Base-by-base conservation (phyloP, 2,797 vertebrate genomes). In the Melanogrammus aeglefinus region DNA sequence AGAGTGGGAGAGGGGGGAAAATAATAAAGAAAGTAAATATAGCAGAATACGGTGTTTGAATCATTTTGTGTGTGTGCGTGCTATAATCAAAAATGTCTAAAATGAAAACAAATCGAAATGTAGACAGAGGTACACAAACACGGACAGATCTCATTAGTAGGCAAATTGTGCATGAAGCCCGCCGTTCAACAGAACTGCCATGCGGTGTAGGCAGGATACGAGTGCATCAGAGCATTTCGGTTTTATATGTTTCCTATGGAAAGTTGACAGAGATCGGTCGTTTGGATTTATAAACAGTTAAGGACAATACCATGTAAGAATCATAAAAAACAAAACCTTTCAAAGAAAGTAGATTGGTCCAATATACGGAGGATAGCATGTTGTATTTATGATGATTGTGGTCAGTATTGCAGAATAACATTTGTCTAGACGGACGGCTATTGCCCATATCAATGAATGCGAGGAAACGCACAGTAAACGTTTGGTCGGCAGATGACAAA, bases 101-200 rank as follows among this genome's bases (percentile, higher is more conserved):
- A 66, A 66, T 10, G n/a, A 66, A 27, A 66, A 66, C n/a, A 27
- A 9, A 63, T 63, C 6, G 5, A 63, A 63, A 63, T n/a, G 57
- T 63, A 24, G 63, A 69, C 24, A 63, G 57, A 63, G 57, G 6
- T 36, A 72, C 41, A 76, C 47, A 78, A 29, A 74, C 31, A 84
- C 36, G 76, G 14, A 79, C 29, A 74, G 29, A 70, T 47, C 69
- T 16, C 66, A 51, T 39, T 75, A 57, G 73, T 78, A 1, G 1
- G 36, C 33, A 77, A 77, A 72, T 72, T 31, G 41, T 5, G 24
- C 39, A 21, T 36, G 7, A 73, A 36, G 44, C n/a, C 33, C 4
- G 39, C 16, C 4, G 72, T 79, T 85, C 69, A 81, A 79, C 74
- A 77, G 35, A 75, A 79, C 77, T 31, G 83, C 75, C 80, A 81